A percentile compares a stretch with the other conserved stretches of the same genome.
Evolutionary conservation across 2,888 invertebrate species (phyloP).

Genomic region (Allygus modestus): DNA sequence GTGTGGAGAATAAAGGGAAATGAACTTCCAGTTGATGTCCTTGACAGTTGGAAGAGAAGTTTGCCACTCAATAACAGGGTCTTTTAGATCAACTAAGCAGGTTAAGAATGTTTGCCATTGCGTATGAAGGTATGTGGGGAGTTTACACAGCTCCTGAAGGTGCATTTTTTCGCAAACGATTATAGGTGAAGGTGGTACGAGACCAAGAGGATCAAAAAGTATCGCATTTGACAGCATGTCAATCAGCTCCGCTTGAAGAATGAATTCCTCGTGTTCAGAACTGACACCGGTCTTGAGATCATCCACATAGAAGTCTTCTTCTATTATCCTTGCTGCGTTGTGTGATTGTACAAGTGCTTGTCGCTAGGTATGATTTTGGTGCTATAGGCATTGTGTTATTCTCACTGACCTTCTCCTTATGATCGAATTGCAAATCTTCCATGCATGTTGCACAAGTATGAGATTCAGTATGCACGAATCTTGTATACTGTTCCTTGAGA

Average conservation of each 20-base stretch:
- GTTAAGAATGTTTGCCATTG: not conserved
- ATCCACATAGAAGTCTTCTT: conserved; percentile 41
- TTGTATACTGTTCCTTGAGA: conserved; percentile 37
- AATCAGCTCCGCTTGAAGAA: not conserved
- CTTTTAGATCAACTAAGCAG: too few species aligned
- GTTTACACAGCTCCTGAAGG: not conserved
- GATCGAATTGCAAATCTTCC: not conserved
- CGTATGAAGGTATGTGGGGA: not conserved
- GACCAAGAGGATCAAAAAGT: not conserved
- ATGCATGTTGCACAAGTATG: too few species aligned
- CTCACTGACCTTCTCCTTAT: not conserved
- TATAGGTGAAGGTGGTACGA: not conserved
- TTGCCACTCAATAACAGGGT: not conserved
- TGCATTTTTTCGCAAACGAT: not conserved
- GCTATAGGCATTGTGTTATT: conserved; percentile 61
- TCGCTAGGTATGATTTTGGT: conserved; percentile 67
- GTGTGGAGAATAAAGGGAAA: conserved; percentile 54
- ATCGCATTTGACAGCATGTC: not conserved
- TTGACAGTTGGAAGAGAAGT: conserved; percentile 7
- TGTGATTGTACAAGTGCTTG: conserved; percentile 52
- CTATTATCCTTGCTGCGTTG: not conserved
- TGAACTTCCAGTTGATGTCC: conserved; percentile 69
- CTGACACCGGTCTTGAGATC: conserved; percentile 33
- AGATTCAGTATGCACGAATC: conserved; percentile 66
- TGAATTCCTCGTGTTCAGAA: conserved; percentile 1